A percentile compares a stretch with the other conserved stretches of the same genome.
These are phyloP conservation scores for Pimpla rufipes DNA, from an alignment of 2,888 invertebrate species.

Conservation along the genomic window DNA sequence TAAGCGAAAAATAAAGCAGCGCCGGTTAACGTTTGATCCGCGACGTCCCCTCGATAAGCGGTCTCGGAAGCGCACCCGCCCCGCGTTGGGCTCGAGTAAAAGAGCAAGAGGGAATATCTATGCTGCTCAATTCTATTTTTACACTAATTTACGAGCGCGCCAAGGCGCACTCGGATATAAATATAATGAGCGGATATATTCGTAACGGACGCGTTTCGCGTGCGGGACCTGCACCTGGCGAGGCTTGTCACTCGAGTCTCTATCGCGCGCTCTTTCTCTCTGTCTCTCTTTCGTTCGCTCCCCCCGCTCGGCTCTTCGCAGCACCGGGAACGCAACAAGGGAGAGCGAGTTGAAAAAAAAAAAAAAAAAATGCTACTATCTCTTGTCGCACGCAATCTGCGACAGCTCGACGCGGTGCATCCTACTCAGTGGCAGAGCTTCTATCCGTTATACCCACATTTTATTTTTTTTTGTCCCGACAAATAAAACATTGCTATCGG, in stretches of 20 bases:
- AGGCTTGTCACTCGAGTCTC: constrained; percentile 69
- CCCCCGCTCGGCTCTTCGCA: constrained; percentile 10
- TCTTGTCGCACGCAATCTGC: constrained; percentile 66
- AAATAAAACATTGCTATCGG: too few species aligned
- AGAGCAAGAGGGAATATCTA: constrained; percentile 47
- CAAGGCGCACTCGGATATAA: constrained; percentile 75
- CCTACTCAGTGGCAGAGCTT: constrained; percentile 31
- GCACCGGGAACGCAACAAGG: constrained; percentile 3
- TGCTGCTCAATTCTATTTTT: constrained; percentile 70
- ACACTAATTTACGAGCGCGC: constrained; percentile 73
- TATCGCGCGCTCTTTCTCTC: constrained; percentile 14
- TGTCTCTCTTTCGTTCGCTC: too few species aligned
- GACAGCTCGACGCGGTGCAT: constrained; percentile 37
- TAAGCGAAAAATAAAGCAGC: constrained; percentile 49
- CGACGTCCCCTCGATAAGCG: constrained; percentile 62
- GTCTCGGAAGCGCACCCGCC: constrained; percentile 22
- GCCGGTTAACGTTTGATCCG: constrained; percentile 62
- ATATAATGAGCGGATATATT: constrained; percentile 76
- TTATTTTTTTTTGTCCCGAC: background rate
- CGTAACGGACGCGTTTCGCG: constrained; percentile 73
- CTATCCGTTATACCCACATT: background rate
- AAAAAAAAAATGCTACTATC: constrained; percentile 47
- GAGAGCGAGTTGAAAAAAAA: constrained; percentile 32
- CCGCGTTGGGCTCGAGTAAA: constrained; percentile 9
- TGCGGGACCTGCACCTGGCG: constrained; percentile 78